Base-by-base conservation (phyloP, 2,888 invertebrate genomes). In the Drosophila barbarae region DNA sequence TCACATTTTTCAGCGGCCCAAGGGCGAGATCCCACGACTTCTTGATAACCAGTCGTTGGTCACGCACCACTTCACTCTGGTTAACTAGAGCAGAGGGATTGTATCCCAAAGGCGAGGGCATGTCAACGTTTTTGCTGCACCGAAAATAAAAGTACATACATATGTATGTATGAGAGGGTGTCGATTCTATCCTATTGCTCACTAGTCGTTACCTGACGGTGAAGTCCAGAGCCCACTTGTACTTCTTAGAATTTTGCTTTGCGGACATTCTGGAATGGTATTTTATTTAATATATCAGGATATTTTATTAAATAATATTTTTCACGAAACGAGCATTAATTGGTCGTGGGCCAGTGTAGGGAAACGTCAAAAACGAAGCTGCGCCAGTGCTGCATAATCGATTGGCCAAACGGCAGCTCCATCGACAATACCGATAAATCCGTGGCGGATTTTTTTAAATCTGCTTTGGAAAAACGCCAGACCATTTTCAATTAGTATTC, bases 1-100 rank as follows among this genome's bases (percentile, higher is more conserved):
- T 72, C 68, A 89, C 96, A 91, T 96, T 98, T 89, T 98, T 98
- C 34, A 99, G 89, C 3, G 99, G 98, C 0, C 96, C 98, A 18
- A 98, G 90, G 0, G 98, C 98, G 53, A 98, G 92, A 87, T 99
- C 98, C 98, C 98, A 99, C 52, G 98, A 95, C 88, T 98, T 96
- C 88, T 98, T 98, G 9, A 96, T 95, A 73, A 98, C 94, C 55
- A 97, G 91, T 82, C 95, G 93, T 89, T 94, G 95, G 85, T 97
- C 97, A 87, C 94, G 94, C 0, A 94, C 93, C 6, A 94, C 92
- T 90, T 97, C 97, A 3, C 92, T 93, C 77, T 94, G 94, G 81
- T 91, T 93, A 46, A 94, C 92, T 61, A 93, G 92, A 3, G 93
- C 91, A 2, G 94, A 93, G 53, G 94, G 93, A 88, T 93, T 95